Evolutionary conservation across 2,113 vertebrate species (phyloP).

Genomic region (Tragelaphus strepsiceros): DNA sequence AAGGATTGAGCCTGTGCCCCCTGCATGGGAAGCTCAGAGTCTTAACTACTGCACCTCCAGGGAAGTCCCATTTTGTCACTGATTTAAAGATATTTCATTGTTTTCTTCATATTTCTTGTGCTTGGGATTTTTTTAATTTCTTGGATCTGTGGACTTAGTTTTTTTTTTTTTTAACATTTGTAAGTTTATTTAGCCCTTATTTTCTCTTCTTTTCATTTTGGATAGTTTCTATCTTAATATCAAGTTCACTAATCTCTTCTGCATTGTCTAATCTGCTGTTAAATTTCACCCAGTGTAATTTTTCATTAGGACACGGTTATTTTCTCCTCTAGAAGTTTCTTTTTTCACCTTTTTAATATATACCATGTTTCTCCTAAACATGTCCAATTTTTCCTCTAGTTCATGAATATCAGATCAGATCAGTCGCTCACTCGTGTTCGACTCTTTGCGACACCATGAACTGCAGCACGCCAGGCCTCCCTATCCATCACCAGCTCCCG

Average conservation of each 20-base stretch:
- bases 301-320: neutral
- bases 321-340: neutral
- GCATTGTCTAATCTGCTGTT: neutral
- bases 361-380: neutral
- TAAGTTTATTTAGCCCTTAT: neutral
- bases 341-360: neutral
- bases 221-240: neutral
- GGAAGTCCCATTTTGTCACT: neutral
- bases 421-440: too few relatives aligned
- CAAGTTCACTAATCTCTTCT: neutral
- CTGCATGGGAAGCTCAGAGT: neutral
- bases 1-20: neutral
- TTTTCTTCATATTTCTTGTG: neutral
- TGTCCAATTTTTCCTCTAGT: neutral
- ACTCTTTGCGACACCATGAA: too few relatives aligned
- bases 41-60: neutral
- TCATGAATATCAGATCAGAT: neutral
- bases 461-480: too few relatives aligned
- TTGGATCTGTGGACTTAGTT: neutral
- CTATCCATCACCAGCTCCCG: too few relatives aligned
- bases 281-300: neutral
- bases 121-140: neutral
- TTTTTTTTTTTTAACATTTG: neutral
- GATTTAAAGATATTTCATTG: neutral
- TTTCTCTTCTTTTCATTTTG: neutral